Evolutionary conservation across 2,888 invertebrate genomes (phyloP).

Genomic region (Mylabris sibirica): DNA sequence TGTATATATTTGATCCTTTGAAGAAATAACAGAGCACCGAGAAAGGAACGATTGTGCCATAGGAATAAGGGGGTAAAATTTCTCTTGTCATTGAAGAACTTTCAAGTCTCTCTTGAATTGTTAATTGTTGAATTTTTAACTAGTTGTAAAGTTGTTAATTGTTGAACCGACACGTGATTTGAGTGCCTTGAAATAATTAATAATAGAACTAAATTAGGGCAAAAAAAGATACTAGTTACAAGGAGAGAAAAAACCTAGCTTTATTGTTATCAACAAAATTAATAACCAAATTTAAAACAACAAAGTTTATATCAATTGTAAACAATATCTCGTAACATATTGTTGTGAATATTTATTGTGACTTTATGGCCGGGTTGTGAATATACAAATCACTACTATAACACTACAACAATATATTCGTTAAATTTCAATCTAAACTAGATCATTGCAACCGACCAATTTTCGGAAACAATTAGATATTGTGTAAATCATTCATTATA

Average conservation of each 20-base stretch:
- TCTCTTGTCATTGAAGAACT: background rate
- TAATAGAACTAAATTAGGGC: background rate
- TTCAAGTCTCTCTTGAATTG: background rate
- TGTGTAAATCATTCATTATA: background rate
- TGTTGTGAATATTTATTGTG: background rate
- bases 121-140: conserved; percentile 20
- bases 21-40: background rate
- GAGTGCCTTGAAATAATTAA: background rate
- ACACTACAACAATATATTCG: background rate
- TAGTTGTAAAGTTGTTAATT: conserved; percentile 5
- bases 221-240: too few species aligned
- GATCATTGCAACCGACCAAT: background rate
- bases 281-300: background rate
- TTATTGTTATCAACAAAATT: background rate
- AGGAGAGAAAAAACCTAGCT: too few species aligned
- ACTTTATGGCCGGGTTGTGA: background rate
- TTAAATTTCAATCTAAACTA: background rate
- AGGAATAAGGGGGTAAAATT: background rate
- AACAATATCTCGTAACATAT: background rate
- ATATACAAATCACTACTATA: background rate
- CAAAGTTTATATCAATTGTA: background rate
- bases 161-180: conserved; percentile 11
- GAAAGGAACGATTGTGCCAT: background rate
- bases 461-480: background rate
- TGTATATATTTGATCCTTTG: background rate